Base-by-base conservation (phyloP, 2,888 invertebrate genomes). In the Ferdinandea cuprea region DNA sequence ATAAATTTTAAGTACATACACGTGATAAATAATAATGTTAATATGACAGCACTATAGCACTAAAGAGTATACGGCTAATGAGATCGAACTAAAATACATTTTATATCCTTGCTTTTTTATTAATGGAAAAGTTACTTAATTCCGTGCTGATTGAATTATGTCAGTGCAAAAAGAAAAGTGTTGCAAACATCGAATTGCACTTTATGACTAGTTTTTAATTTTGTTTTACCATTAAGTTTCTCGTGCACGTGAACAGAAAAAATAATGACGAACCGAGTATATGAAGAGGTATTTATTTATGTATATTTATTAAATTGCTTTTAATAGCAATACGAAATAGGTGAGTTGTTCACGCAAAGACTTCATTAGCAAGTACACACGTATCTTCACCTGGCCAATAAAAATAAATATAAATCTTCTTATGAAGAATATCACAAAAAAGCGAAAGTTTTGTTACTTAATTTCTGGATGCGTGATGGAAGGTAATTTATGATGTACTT, bases 331-430 rank as follows among this genome's bases (percentile, higher is more conserved):
- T 71, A 59, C 6, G n/a, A 13, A 21, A 54, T 44, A 44, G 25
- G 17, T 40, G 7, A 13, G 13, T 13, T 56, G 11, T 76, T 19
- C 76, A 76, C 76, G 76, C 76, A 68, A 76, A 76, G 50, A 61
- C 52, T 68, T 46, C 68, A 68, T 68, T 76, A 76, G 21, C 15
- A 1, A 7, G 9, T 6, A 9, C 30, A 19, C 7, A 61, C 52
- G 4, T 13, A n/a, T n/a, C 8, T 25, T 28, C 44, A 59, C 44
- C 52, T 69, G 68, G n/a, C n/a, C n/a, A n/a, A n/a, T n/a, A n/a
- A n/a, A n/a, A n/a, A n/a, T n/a, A n/a, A n/a, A n/a, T n/a, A n/a
- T n/a, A n/a, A n/a, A n/a, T n/a, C n/a, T 44, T 30, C 21, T 54
- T 46, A 40, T 19, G 17, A 3, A 32, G 44, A 13, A 19, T 2